phyloP scores from a whole-genome alignment of 2,797 vertebrate genomes.

The Valencia hispanica region DNA sequence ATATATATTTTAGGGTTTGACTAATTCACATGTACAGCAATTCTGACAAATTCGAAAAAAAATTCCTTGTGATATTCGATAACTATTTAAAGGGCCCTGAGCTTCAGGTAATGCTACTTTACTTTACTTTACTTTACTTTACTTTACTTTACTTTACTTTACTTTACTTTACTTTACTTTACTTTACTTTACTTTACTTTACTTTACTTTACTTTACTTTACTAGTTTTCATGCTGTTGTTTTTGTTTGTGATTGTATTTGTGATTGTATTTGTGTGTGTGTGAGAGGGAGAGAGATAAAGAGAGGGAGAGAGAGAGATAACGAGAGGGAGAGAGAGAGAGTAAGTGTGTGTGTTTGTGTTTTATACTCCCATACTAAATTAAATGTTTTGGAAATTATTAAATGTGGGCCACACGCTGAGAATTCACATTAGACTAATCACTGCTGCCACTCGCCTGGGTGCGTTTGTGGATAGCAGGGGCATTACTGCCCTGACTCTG shows the following conservation, averaged over 20 bases:
- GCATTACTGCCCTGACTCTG: conserved; percentile 49
- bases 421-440: conserved; percentile 67
- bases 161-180: too few relatives aligned
- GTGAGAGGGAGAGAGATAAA: too few relatives aligned
- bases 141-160: too few relatives aligned
- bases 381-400: conserved; percentile 71
- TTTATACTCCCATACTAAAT: conserved; percentile 51
- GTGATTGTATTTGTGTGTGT: background rate
- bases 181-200: too few relatives aligned
- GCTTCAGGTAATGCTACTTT: background rate
- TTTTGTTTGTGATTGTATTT: background rate
- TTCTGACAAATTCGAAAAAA: background rate
- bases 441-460: conserved; percentile 46
- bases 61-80: background rate
- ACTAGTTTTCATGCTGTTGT: too few relatives aligned
- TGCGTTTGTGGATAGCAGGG: conserved; percentile 19
- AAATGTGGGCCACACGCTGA: conserved; percentile 54
- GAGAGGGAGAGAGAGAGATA: too few relatives aligned
- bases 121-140: too few relatives aligned
- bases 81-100: background rate
- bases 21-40: background rate
- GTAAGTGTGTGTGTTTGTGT: conserved; percentile 10
- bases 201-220: too few relatives aligned
- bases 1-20: background rate
- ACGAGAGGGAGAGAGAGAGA: background rate